A percentile compares a stretch with the other conserved stretches of the same genome.
Evolutionary conservation across 2,888 invertebrate genomes (phyloP).

Genomic region (Apoderus coryli): DNA sequence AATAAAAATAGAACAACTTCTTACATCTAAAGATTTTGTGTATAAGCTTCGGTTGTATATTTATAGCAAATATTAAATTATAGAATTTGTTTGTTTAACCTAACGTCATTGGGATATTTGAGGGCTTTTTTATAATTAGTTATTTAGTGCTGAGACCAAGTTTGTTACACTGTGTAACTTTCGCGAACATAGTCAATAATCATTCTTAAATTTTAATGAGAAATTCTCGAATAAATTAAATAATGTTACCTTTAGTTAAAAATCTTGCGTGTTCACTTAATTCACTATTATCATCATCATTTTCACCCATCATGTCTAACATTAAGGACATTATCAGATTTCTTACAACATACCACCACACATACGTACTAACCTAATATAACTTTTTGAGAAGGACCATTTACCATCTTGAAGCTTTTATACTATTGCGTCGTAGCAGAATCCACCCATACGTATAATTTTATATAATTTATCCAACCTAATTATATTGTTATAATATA

Average conservation of each 20-base stretch:
- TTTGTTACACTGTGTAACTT: too few species aligned
- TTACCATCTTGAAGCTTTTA: slow-evolving; percentile 12
- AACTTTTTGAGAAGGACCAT: slow-evolving; percentile 9
- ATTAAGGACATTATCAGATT: slow-evolving; percentile 25
- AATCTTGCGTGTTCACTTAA: slow-evolving; percentile 50
- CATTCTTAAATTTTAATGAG: too few species aligned
- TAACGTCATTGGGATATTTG: too few species aligned
- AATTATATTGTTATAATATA: slow-evolving; percentile 12
- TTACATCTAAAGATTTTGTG: too few species aligned
- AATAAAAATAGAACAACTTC: too few species aligned
- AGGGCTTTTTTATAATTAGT: too few species aligned
- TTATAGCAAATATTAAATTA: too few species aligned
- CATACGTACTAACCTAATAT: neutral
- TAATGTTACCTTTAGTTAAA: slow-evolving; percentile 58
- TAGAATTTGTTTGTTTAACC: too few species aligned
- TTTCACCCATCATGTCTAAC: slow-evolving; percentile 40
- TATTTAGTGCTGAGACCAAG: too few species aligned
- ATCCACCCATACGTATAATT: slow-evolving; percentile 15
- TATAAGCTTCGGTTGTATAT: too few species aligned
- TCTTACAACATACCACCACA: neutral
- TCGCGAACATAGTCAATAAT: too few species aligned
- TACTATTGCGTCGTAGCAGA: slow-evolving; percentile 10
- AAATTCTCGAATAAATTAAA: too few species aligned
- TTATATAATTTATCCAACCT: slow-evolving; percentile 18
- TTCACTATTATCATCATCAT: slow-evolving; percentile 69